phyloP scores from a whole-genome alignment of 1,140 invertebrate species.

The Lepidurus apus region DNA sequence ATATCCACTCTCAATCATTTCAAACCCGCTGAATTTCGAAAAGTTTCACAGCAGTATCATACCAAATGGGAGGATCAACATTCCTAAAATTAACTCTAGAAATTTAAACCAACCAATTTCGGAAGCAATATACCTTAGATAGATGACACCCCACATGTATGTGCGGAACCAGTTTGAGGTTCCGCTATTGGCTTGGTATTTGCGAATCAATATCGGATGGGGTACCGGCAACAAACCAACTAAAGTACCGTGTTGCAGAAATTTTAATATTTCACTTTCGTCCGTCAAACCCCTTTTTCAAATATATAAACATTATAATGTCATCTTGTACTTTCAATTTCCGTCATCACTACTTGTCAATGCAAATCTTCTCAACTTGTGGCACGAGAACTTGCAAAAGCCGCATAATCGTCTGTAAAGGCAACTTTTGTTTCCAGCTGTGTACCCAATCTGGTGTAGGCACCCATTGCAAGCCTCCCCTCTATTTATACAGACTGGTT shows the following conservation, averaged over 20 bases:
- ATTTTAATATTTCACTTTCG: constrained; percentile 98
- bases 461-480: constrained; percentile 56
- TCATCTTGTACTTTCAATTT: background rate
- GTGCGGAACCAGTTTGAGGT: constrained; percentile 99
- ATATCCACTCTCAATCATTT: background rate
- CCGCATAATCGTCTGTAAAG: constrained; percentile 97
- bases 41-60: constrained; percentile 96
- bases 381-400: constrained; percentile 96
- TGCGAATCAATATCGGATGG: constrained; percentile 96
- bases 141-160: constrained; percentile 99
- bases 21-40: constrained; percentile 94
- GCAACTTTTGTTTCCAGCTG: constrained; percentile 94
- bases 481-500: constrained; percentile 16
- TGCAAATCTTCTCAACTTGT: constrained; percentile 99
- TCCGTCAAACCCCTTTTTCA: constrained; percentile 85
- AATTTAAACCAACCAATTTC: background rate
- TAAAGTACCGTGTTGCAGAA: constrained; percentile 96
- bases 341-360: constrained; percentile 74
- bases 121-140: constrained; percentile 65
- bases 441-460: constrained; percentile 90
- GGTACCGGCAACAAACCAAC: constrained; percentile 97
- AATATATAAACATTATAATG: background rate
- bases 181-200: constrained; percentile 96
- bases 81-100: constrained; percentile 61
- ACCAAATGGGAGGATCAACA: constrained; percentile 98